These are phyloP conservation scores for Corticium candelabrum DNA, from an alignment of 37 sponge, comb jelly and placozoan genomes.

Conservation along the genomic window DNA sequence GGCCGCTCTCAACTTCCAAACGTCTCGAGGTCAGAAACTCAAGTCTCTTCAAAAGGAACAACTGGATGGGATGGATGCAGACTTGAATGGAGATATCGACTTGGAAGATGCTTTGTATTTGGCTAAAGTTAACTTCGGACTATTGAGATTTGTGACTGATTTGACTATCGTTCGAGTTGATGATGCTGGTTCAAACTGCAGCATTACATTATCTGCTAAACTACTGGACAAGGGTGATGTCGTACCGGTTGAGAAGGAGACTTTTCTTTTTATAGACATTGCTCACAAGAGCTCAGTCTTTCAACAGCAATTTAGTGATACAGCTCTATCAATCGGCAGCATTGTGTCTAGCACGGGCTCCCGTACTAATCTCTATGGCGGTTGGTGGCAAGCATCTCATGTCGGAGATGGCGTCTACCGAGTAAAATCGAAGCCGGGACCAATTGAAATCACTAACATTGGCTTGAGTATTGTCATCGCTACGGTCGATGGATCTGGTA, in stretches of 20 bases:
- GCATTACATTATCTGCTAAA: conserved; percentile 39
- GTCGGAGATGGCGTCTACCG: conserved; percentile 36
- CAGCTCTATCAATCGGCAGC: conserved; percentile 25
- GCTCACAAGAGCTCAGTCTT: conserved; percentile 33
- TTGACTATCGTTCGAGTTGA: conserved; percentile 23
- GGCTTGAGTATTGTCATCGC: conserved; percentile 26
- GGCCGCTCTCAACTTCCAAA: not conserved
- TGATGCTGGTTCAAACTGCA: conserved; percentile 42
- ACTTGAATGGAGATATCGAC: conserved; percentile 39
- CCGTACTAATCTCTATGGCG: conserved; percentile 16
- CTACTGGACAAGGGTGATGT: conserved; percentile 14
- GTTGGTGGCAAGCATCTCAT: conserved; percentile 40
- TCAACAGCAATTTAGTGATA: conserved; percentile 27
- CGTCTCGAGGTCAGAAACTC: not conserved
- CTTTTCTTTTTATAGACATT: conserved; percentile 35
- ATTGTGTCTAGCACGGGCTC: not conserved
- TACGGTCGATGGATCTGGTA: not conserved
- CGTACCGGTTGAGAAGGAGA: not conserved
- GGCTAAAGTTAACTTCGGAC: conserved; percentile 19
- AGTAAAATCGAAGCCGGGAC: conserved; percentile 23
- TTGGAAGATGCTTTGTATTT: conserved; percentile 32
- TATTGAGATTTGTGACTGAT: conserved; percentile 28
- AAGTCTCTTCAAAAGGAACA: conserved; percentile 11
- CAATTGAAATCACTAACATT: conserved; percentile 24
- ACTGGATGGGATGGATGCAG: conserved; percentile 46